phyloP scores from a whole-genome alignment of 2,888 invertebrate genomes.

The Dione vanillae region DNA sequence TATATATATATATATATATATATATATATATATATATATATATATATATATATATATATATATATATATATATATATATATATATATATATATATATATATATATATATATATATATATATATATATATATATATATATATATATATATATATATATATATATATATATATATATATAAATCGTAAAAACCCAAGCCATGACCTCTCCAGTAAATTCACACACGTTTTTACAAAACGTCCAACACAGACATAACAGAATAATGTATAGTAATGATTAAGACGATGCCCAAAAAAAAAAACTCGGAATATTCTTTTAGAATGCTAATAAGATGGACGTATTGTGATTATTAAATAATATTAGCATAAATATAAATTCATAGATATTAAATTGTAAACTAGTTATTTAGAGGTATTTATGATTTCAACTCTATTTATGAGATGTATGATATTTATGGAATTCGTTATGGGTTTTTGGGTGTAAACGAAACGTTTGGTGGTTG shows the following conservation, averaged over 20 bases:
- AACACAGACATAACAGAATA: constrained; percentile 19
- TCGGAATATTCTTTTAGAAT: constrained; percentile 14
- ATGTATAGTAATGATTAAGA: constrained; percentile 16
- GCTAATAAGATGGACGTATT: constrained; percentile 1
- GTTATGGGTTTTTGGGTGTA: background rate
- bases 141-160: too few species aligned
- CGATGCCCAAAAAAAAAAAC: constrained; percentile 8
- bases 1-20: too few species aligned
- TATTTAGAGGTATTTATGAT: background rate
- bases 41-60: too few species aligned
- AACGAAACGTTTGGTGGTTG: too few species aligned
- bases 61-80: too few species aligned
- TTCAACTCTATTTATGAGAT: constrained; percentile 1
- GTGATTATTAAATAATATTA: constrained; percentile 22
- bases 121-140: too few species aligned
- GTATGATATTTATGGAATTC: background rate
- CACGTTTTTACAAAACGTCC: constrained; percentile 8
- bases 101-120: too few species aligned
- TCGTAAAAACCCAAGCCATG: background rate
- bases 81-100: too few species aligned
- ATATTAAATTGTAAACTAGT: constrained; percentile 14
- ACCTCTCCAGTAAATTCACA: constrained; percentile 15
- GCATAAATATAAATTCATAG: constrained; percentile 18
- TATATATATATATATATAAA: too few species aligned
- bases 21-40: too few species aligned